phyloP scores from a whole-genome alignment of 2,113 vertebrate species.

The Limnothrissa miodon region DNA sequence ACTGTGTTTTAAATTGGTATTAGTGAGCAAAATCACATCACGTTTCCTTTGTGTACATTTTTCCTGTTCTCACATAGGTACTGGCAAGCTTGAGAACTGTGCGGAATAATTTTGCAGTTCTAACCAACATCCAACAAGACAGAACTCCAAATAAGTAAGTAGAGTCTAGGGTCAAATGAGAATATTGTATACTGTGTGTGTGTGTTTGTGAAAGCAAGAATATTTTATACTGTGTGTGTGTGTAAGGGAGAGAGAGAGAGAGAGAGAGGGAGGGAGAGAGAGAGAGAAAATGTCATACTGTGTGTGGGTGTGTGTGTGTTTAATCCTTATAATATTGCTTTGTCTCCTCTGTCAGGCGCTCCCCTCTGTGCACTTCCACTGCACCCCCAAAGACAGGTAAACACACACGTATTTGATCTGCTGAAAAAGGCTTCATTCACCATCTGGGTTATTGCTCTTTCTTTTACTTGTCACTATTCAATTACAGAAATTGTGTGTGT shows the following conservation, averaged over 20 bases:
- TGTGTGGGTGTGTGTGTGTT: not conserved
- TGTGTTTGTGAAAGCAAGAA: too few relatives aligned
- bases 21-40: too few relatives aligned
- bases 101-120: constrained; percentile 85
- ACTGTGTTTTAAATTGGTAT: not conserved
- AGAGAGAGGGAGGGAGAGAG: too few relatives aligned
- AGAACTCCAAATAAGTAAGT: constrained; percentile 86
- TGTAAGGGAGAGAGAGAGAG: too few relatives aligned
- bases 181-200: not conserved
- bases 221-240: not conserved
- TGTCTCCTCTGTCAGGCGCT: constrained; percentile 67
- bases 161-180: not conserved
- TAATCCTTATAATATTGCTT: not conserved
- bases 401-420: constrained; percentile 28
- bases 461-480: too few relatives aligned
- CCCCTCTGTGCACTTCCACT: constrained; percentile 85
- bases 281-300: too few relatives aligned
- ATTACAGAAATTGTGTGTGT: not conserved
- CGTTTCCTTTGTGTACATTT: not conserved
- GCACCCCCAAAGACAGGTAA: constrained; percentile 85
- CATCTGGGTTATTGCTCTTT: too few relatives aligned
- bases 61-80: constrained; percentile 65
- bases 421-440: too few relatives aligned
- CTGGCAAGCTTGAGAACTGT: constrained; percentile 87
- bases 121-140: constrained; percentile 88